Base-by-base conservation (phyloP, 2,888 invertebrate species). In the Cartodere bifasciata region DNA sequence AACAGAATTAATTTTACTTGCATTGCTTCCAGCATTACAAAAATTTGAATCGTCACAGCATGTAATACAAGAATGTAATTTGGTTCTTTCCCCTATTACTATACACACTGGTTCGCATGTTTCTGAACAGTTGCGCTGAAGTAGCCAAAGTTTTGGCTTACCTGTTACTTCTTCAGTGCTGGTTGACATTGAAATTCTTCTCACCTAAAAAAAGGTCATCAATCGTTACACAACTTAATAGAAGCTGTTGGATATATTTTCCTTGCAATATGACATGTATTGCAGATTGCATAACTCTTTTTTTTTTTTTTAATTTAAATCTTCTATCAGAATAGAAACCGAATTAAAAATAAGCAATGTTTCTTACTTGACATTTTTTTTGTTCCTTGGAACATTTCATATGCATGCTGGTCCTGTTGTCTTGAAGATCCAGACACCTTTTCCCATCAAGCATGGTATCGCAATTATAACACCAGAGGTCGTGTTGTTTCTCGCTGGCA, bases 51-150 rank as follows among this genome's bases (percentile, higher is more conserved):
- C 76, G 55, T 76, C 76, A 56, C 88, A 88, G 52, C 88, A 88
- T 0, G 82, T 77, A 0, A 85, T 86, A 56, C 88, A 88, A 9
- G 86, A 83, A 58, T 83, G 83, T 1, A 90, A 62, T 52, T 88
- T 88, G 4, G 86, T 87, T 28, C 88, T 64, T 54, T 90, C 88
- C 0, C 88, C 88, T 41, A 90, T 86, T 28, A 87, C 72, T 48
- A 88, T 86, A 60, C 87, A 88, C 7, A 86, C 87, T 0, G 85
- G 75, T 45, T 87, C 85, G 58, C 88, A 90, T 48, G 75, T 77
- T 46, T 76, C 76, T 0, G 82, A 72, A 53, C 88, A 88, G 53
- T 82, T 81, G 7, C 88, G 67, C 54, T 86, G 83, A 34, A 87
- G 52, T 0, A 84, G 76, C 86, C 87, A 88, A 67, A 84, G 73